Evolutionary conservation across 2,797 vertebrate species (phyloP).

Genomic region (Leptatherina wallacei): DNA sequence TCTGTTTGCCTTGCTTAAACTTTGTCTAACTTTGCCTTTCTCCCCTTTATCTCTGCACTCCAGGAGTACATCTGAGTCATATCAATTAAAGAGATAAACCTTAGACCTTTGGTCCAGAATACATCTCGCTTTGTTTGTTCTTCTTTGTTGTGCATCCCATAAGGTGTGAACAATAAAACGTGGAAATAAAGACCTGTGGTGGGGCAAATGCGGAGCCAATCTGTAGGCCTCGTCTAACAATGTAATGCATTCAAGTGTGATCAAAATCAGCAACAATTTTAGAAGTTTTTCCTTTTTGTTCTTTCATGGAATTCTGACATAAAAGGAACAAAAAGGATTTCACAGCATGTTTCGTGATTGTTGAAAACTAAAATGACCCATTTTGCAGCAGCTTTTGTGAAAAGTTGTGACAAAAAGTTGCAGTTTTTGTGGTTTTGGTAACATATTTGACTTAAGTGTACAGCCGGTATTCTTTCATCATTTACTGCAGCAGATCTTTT

Average conservation of each 20-base stretch:
- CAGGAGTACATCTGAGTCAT: conserved; percentile 18
- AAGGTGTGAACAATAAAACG: not conserved
- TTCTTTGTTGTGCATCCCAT: not conserved
- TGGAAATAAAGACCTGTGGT: not conserved
- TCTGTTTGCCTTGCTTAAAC: conserved; percentile 40
- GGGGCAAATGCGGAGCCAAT: conserved; percentile 19
- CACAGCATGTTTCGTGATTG: no score
- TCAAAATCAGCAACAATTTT: conserved; percentile 8
- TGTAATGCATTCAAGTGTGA: not conserved
- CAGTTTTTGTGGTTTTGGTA: no score
- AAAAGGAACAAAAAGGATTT: conserved; percentile 11
- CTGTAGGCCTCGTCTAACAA: not conserved
- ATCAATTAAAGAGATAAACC: conserved; percentile 50
- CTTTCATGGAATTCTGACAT: conserved; percentile 15
- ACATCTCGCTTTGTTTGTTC: conserved; percentile 3
- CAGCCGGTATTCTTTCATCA: no score
- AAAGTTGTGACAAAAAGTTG: no score
- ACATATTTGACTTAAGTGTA: no score
- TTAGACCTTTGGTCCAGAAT: conserved; percentile 21
- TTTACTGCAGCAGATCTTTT: no score
- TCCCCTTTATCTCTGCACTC: not conserved
- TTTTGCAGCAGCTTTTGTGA: no score
- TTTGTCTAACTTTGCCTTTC: conserved; percentile 21
- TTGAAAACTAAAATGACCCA: no score
- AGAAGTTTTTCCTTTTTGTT: conserved; percentile 17